These are phyloP conservation scores for Salvelinus sp. DNA, from an alignment of 2,113 vertebrate species.

Conservation along the genomic window DNA sequence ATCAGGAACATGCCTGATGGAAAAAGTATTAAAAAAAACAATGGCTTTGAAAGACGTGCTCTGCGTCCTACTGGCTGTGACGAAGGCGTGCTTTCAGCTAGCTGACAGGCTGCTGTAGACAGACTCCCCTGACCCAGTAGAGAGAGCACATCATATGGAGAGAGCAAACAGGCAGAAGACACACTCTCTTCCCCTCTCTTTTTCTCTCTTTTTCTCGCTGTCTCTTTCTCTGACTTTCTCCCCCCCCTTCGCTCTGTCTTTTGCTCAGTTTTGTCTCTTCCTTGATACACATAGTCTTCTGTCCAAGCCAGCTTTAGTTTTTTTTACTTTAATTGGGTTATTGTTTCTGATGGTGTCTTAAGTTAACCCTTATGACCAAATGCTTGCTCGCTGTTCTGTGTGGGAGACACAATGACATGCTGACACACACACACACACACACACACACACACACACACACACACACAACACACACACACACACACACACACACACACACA, in stretches of 20 bases:
- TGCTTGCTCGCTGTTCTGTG: background rate
- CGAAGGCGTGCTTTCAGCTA: too few relatives aligned
- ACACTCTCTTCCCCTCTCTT: background rate
- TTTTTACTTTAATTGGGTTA: background rate
- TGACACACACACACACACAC: background rate
- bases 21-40: too few relatives aligned
- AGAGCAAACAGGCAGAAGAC: background rate
- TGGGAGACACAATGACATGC: background rate
- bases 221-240: background rate
- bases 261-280: background rate
- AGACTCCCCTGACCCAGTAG: too few relatives aligned
- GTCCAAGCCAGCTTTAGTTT: background rate
- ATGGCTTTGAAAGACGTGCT: too few relatives aligned
- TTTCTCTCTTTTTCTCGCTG: background rate
- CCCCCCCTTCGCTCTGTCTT: background rate
- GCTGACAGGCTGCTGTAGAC: too few relatives aligned
- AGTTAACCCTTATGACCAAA: background rate
- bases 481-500: too few relatives aligned
- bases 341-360: background rate
- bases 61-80: too few relatives aligned
- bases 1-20: too few relatives aligned
- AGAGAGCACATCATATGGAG: too few relatives aligned
- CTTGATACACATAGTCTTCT: background rate
- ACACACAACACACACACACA: too few relatives aligned
- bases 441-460: too few relatives aligned